Conservation (phyloP, 2,797 vertebrate genomes). For the Liparis tanakae region DNA sequence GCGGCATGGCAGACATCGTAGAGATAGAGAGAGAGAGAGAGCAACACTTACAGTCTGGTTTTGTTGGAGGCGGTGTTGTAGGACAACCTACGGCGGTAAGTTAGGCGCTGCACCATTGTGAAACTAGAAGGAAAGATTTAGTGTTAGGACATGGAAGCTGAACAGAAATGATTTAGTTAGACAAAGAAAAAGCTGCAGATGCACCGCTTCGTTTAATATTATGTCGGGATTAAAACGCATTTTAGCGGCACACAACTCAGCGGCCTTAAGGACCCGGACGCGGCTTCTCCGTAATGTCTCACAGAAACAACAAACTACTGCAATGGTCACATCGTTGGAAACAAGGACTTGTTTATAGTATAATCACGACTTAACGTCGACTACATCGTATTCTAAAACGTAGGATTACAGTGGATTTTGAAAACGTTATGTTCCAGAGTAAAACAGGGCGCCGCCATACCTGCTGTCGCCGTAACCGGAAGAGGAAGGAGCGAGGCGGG, state of each 20-base stretch:
- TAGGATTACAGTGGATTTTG: constrained; percentile 79
- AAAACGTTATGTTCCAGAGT: constrained; percentile 17
- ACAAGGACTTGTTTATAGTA: rapidly evolving
- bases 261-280: constrained; percentile 17
- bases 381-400: rapidly evolving
- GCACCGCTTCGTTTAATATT: too few relatives aligned
- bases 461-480: constrained; percentile 82
- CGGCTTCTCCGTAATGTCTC: neutral
- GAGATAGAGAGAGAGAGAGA: rapidly evolving
- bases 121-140: constrained; percentile 46
- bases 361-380: rapidly evolving
- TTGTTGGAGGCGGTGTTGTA: constrained; percentile 99
- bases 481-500: constrained; percentile 73
- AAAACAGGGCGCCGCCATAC: constrained; percentile 74
- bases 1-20: rapidly evolving
- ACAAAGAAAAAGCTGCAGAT: neutral
- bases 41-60: constrained; percentile 92
- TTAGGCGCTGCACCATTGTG: constrained; percentile 97
- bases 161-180: rapidly evolving
- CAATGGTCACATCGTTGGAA: constrained; percentile 12
- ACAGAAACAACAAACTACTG: rapidly evolving
- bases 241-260: rapidly evolving
- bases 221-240: rapidly evolving
- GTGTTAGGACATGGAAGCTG: constrained; percentile 16
- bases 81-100: constrained; percentile 98